Base-by-base conservation (phyloP, 2,888 invertebrate species). In the Pseudolycoriella hygida region DNA sequence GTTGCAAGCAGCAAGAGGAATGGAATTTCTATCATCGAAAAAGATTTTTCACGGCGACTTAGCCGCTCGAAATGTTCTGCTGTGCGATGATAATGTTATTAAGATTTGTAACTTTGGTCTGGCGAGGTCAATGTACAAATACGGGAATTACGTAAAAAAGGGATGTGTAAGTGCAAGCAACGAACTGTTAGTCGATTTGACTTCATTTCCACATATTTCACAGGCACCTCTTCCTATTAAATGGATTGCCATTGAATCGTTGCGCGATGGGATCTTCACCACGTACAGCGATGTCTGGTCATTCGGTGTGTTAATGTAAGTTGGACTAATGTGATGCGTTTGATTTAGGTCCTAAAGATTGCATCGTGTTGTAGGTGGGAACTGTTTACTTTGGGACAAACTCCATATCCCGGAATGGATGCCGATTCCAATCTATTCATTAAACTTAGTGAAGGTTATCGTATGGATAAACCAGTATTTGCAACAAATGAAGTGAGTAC, bases 91-190 rank as follows among this genome's bases (percentile, higher is more conserved):
- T 52, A 88, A 92, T 57, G 71, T 94, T 3, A 90, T 94, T 0
- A 96, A 96, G 65, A 94, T 96, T 53, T 93, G 93, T 59, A 94
- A 96, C 64, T 96, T 96, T 64, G 94, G 94, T 11, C 68, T 96
- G 47, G 90, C 94, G 0, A 84, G 87, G 55, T 88, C 85, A 54
- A 85, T 90, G 73, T 84, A 84, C 57, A 86, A 87, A 57, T 83
- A 79, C 50, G 82, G 85, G 45, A 88, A 89, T 66, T 94, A 94
- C 58, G 78, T 83, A 56, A 92, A 92, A 60, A 81, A 86, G 59
- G 85, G 84, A 57, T 79, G 85, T 59, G 82, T 79, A 67, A 72
- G 25, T 25, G 25, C 8, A 25, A 18, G 67, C 44, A 18, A 39
- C 50, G 31, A 50, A 53, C 11, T 25, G 14, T 25, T 17, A 14